Evolutionary conservation across 2,888 invertebrate species (phyloP), one percentile per base, ranked within the genome.

Genomic region (Melinaea menophilus): DNA sequence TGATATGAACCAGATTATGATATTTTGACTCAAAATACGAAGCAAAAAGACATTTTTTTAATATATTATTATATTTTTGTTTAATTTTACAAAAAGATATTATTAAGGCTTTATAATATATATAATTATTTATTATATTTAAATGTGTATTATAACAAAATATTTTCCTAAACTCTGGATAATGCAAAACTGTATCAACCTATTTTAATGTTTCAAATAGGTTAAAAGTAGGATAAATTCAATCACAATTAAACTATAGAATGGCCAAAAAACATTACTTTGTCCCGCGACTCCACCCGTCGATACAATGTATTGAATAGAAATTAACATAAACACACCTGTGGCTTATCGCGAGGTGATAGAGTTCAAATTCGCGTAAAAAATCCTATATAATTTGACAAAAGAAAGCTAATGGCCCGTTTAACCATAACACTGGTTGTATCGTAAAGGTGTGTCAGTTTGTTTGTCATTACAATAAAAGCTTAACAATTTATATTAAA

Each of bases 391-490:
- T 63, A 64, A 66, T 67, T 69, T 62, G 74, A 81, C 80, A 79
- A 82, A 83, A 80, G 81, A 80, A 80, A 84, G 79, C 80, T 84
- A 88, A 88, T 87, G 86, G 82, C 73, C 81, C 86, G 80, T 80
- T 81, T 83, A 84, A 81, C 80, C 72, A 79, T 22, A 77, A 81
- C 85, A 82, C 84, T 80, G 75, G 81, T 70, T 66, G 67, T 72
- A 73, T 71, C 72, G 72, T 77, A 68, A 68, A 67, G 69, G 66
- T 69, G 75, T 74, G 73, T 71, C 80, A 77, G 75, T 79, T 78
- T 76, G 75, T 81, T 79, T 75, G 59, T 56, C 55, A 59, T 64
- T 63, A 62, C 41, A 62, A 57, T 48, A 22, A 22, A 22, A 22
- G 22, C 22, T 22, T 22, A 22, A 22, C 22, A 22, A 22, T 22